Base-by-base conservation (phyloP, 2,797 vertebrate genomes). In the Lepus townsendii region DNA sequence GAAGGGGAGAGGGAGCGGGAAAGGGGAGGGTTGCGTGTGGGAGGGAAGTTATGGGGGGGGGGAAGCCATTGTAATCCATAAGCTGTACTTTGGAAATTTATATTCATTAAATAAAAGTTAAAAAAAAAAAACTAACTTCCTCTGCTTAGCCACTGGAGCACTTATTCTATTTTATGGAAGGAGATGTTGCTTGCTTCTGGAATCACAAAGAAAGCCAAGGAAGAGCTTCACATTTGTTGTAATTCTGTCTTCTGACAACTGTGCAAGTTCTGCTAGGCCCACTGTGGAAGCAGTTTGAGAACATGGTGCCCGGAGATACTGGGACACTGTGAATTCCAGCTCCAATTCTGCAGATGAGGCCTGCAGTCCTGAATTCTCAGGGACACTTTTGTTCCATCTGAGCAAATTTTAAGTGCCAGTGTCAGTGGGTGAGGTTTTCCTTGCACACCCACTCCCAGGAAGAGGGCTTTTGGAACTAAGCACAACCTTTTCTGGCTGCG, bases 211-310 rank as follows among this genome's bases (percentile, higher is more conserved):
- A 62, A 78, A 78, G 7, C 7, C 35, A 57, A 38, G 57, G 50
- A 42, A 83, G 5, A 5, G 19, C 22, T 75, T 72, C 47, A 17
- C 32, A 91, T 57, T 52, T 52, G 24, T 32, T 54, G 30, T 73
- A 71, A 82, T 60, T 65, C 73, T 83, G 5, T 32, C 47, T 66
- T 83, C 75, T 42, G 71, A 72, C 52, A 57, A 57, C 60, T 78
- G 73, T 73, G n/a, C 82, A 96, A 95, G 52, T 72, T 19, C 42
- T 92, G 35, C 10, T 30, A 85, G 60, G 54, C 65, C 52, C 75
- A 52, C 88, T 80, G 73, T 69, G 16, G 52, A 72, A 60, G 12
- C 38, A 65, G 26, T 75, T 90, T 73, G 47, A 42, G 42, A 83
- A 47, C n/a, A 50, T 66, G 16, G 12, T 91, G 76, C n/a, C 60